Percentiles rank a stretch among this genome's conserved stretches.
Evolutionary conservation across 2,888 invertebrate genomes (phyloP).

Genomic region (Globia sparganii): DNA sequence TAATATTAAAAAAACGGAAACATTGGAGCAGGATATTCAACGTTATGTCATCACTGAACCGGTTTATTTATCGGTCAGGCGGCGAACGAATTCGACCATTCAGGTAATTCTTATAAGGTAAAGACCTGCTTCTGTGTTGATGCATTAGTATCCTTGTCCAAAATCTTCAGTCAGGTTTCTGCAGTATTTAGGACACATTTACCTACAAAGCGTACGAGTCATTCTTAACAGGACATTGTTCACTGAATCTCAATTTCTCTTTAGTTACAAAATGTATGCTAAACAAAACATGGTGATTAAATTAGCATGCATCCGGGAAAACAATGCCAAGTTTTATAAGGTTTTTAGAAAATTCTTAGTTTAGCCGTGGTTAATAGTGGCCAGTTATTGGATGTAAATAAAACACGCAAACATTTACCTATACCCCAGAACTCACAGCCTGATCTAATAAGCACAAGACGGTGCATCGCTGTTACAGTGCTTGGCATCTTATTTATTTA

Average conservation of each 20-base stretch:
- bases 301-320: conserved; percentile 18
- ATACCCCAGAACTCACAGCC: no score
- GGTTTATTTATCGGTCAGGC: conserved; percentile 46
- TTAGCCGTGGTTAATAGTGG: background rate
- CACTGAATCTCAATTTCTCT: conserved; percentile 1
- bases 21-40: conserved; percentile 7
- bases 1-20: conserved; percentile 30
- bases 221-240: background rate
- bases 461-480: background rate
- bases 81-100: conserved; percentile 23
- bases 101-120: conserved; percentile 5
- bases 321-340: conserved; percentile 19
- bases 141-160: conserved; percentile 18
- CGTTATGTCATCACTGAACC: conserved; percentile 44
- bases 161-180: conserved; percentile 9
- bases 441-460: conserved; percentile 3
- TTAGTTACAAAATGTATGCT: conserved; percentile 8
- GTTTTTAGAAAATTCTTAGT: conserved; percentile 5
- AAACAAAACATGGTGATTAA: conserved; percentile 1
- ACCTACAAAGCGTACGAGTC: background rate
- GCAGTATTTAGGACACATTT: background rate
- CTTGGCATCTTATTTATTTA: no score
- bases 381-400: background rate
- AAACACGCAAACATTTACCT: background rate
- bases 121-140: background rate